phyloP scores from a whole-genome alignment of 2,113 vertebrate species.

The Otolemur garnettii region DNA sequence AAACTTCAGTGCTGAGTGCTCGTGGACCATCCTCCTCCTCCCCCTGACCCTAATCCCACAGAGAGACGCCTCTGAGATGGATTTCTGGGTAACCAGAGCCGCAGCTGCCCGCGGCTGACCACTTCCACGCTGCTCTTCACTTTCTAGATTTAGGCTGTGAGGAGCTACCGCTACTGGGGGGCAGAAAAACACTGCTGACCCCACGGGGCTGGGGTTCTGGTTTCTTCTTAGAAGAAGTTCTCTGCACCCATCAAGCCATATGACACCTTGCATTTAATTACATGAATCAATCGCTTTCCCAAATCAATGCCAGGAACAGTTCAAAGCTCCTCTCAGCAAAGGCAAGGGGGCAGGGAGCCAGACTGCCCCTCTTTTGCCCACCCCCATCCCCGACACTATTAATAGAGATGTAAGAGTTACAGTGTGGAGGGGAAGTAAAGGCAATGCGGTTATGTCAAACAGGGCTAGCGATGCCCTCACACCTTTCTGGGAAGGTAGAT shows the following conservation, averaged over 20 bases:
- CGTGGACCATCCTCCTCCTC: accelerated
- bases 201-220: conserved; percentile 63
- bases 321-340: not conserved
- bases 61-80: not conserved
- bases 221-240: conserved; percentile 79
- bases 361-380: not conserved
- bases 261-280: conserved; percentile 77
- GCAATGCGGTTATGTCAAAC: not conserved
- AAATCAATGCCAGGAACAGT: conserved; percentile 40
- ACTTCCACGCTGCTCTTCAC: conserved; percentile 70
- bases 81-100: accelerated
- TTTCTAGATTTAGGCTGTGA: conserved; percentile 78
- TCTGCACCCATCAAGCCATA: conserved; percentile 72
- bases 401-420: conserved; percentile 4
- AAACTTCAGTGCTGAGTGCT: not conserved
- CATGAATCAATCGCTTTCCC: conserved; percentile 50
- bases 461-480: not conserved
- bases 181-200: conserved; percentile 62
- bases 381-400: not conserved
- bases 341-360: not conserved
- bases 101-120: not conserved
- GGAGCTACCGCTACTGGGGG: conserved; percentile 60
- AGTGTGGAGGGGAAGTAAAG: not conserved
- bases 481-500: conserved; percentile 38
- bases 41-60: too few species aligned